Evolutionary conservation across 1,140 invertebrate genomes (phyloP).

Genomic region (Brachionus koreanus): DNA sequence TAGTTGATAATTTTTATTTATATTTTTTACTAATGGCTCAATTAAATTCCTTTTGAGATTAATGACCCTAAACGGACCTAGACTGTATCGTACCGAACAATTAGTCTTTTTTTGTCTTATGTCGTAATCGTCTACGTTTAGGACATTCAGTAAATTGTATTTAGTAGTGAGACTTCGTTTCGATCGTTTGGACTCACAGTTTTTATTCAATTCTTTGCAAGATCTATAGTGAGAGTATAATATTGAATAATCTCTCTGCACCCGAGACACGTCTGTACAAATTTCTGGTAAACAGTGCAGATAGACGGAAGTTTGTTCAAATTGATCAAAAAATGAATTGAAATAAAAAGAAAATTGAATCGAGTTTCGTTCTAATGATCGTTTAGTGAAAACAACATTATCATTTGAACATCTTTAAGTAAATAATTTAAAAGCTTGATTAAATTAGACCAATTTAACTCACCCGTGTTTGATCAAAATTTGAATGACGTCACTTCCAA

Average conservation of each 20-base stretch:
- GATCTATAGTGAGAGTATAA: neutral
- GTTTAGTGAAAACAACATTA: neutral
- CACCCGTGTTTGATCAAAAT: neutral
- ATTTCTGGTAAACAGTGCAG: neutral
- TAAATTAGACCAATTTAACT: neutral
- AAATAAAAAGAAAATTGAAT: neutral
- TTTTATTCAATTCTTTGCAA: neutral
- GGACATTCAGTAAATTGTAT: slow-evolving; percentile 4
- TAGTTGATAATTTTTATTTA: neutral
- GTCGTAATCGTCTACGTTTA: neutral
- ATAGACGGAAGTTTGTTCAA: neutral
- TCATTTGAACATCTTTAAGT: neutral
- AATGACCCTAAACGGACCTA: neutral
- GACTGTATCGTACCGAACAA: neutral
- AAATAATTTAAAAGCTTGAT: neutral
- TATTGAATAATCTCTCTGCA: neutral
- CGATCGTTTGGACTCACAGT: neutral
- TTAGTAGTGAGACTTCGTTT: neutral
- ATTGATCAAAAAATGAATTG: neutral
- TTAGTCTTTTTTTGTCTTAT: neutral
- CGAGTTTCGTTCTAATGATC: neutral
- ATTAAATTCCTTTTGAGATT: neutral
- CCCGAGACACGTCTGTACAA: neutral
- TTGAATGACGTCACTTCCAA: neutral
- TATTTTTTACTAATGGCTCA: neutral